Base-by-base conservation (phyloP, 92 coral and sea anemone genomes). In the Zoanthus gigantus region DNA sequence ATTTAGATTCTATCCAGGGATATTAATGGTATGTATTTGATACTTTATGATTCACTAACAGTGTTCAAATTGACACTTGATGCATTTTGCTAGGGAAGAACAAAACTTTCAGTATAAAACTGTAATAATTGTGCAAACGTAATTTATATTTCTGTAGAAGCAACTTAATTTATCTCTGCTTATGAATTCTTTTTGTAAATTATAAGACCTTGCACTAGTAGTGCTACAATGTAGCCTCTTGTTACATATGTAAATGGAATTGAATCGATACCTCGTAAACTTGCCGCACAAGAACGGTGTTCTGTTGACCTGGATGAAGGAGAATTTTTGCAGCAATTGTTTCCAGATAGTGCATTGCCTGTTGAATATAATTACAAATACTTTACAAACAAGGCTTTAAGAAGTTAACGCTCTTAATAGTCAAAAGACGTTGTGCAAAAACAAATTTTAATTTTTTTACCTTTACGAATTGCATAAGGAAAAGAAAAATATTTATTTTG, bases 321-420 rank as follows among this genome's bases (percentile, higher is more conserved):
- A 81, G 53, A 54, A 81, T 81, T 66, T n/a, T 81, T 11, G 75
- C 14, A 67, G 85, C 85, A 47, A 81, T 66, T 15, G 74, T 81
- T 32, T 81, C 85, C 45, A 81, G 56, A 42, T 81, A 81, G 23
- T 81, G 85, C 85, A 81, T 81, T 29, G 85, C 85, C 85, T 81
- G 65, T 65, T 65, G 1, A 81, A 67, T 11, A 77, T 5, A 45
- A 31, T 30, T 29, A 7, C 7, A n/a, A 30, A 52, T 11, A 42
- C 17, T 13, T 73, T 69, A 30, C 2, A 29, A 69, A 2, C 46
- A 34, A 11, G 10, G 12, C 5, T 11, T 50, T 50, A 3, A 50
- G 10, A 50, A 11, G 9, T 50, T 23, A 50, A 50, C 9, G 56
- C 10, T 47, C 9, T 11, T 50, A 50, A 50, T 7, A 7, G 9